A percentile compares a stretch with the other conserved stretches of the same genome.
phyloP scores from a whole-genome alignment of 37 sponge, comb jelly and placozoan species.

The Ianthella basta region DNA sequence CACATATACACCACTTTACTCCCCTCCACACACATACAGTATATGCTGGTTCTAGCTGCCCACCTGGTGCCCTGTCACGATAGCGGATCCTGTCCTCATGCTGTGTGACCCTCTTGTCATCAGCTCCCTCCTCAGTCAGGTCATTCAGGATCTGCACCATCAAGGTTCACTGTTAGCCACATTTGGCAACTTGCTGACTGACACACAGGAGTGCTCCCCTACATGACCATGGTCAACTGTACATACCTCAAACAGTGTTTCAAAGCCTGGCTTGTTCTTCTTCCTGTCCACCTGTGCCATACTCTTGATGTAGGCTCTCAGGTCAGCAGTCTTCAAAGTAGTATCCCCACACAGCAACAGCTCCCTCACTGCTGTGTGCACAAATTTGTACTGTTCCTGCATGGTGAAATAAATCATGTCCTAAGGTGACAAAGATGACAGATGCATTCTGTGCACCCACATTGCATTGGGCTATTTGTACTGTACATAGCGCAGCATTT shows the following conservation, averaged over 20 bases:
- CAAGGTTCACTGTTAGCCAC: neutral
- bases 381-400: slow-evolving; percentile 19
- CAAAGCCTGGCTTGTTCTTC: neutral
- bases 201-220: too few species aligned
- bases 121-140: neutral
- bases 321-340: neutral
- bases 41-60: neutral
- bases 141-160: slow-evolving; percentile 1
- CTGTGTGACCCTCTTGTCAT: neutral
- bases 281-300: too few species aligned
- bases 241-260: slow-evolving; percentile 8
- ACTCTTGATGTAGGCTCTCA: neutral
- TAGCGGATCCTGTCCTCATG: neutral
- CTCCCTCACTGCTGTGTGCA: slow-evolving; percentile 23
- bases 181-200: too few species aligned
- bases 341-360: slow-evolving; percentile 23
- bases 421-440: too few species aligned
- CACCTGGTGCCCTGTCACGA: slow-evolving; percentile 3
- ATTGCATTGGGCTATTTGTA: too few species aligned
- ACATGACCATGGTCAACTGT: neutral
- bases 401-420: neutral
- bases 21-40: slow-evolving; percentile 7
- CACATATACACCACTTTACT: neutral
- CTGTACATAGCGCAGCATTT: too few species aligned
- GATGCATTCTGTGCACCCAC: too few species aligned